phyloP scores from a whole-genome alignment of 2,797 vertebrate species.

The Gambusia yucatana region DNA sequence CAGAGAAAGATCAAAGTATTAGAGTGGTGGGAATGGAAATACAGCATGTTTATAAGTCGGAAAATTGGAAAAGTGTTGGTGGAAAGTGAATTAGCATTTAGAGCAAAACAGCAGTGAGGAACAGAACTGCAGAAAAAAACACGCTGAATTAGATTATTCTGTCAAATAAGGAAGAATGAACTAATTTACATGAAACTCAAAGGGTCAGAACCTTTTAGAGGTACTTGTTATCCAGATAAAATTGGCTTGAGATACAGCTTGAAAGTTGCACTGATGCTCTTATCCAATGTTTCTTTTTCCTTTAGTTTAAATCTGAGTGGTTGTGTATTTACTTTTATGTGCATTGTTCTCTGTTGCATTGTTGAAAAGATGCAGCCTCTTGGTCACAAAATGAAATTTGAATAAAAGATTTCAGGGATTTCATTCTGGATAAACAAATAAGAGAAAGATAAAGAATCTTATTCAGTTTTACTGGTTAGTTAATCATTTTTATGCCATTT shows the following conservation, averaged over 20 bases:
- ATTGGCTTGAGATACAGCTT: background rate
- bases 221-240: background rate
- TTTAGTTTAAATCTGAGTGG: background rate
- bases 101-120: constrained; percentile 4
- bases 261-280: background rate
- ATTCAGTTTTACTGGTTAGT: background rate
- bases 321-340: background rate
- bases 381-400: background rate
- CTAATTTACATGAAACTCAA: background rate
- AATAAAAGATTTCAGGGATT: background rate
- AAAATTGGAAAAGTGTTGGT: constrained; percentile 9
- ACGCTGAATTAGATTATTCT: background rate
- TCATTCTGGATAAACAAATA: background rate
- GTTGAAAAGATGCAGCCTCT: background rate
- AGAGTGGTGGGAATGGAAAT: background rate
- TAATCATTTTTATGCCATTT: background rate
- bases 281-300: background rate
- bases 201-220: background rate
- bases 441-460: background rate
- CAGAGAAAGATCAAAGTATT: constrained; percentile 18
- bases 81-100: constrained; percentile 9
- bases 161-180: constrained; percentile 8
- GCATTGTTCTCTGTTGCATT: background rate
- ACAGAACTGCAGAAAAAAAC: background rate
- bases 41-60: constrained; percentile 9